Conservation (phyloP, 2,113 vertebrate species). For the Lepus timidus region DNA sequence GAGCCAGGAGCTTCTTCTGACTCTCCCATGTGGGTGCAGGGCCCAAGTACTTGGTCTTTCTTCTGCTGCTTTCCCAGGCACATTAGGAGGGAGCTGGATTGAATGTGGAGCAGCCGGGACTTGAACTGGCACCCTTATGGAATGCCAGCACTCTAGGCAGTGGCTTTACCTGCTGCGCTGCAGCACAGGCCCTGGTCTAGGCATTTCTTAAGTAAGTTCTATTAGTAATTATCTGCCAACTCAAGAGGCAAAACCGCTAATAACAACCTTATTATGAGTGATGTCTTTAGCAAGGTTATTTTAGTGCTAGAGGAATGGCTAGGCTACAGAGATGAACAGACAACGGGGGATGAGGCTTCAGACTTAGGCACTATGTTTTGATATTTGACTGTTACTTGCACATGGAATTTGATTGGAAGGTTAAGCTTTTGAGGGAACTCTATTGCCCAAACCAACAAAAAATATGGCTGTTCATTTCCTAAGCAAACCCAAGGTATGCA, state of each 20-base stretch:
- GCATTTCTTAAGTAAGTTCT: background rate
- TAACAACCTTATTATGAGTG: background rate
- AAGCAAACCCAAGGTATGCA: background rate
- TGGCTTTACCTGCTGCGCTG: too few species aligned
- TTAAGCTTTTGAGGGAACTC: background rate
- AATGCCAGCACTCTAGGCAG: too few species aligned
- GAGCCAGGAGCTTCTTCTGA: too few species aligned
- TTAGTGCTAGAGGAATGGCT: background rate
- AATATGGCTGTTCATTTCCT: background rate
- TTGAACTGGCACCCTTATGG: too few species aligned
- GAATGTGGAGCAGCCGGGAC: too few species aligned
- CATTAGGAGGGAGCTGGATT: too few species aligned
- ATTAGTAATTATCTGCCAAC: background rate
- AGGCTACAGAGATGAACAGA: background rate
- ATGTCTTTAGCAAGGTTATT: constrained; percentile 27
- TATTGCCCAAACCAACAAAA: background rate
- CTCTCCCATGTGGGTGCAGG: too few species aligned
- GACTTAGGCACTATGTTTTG: background rate
- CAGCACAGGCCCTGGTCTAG: too few species aligned
- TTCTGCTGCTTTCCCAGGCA: too few species aligned
- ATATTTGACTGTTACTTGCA: background rate
- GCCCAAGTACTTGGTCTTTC: too few species aligned
- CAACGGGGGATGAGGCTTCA: background rate
- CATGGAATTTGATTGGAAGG: background rate
- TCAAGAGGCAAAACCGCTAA: background rate